Evolutionary conservation across 2,113 vertebrate genomes (phyloP).

Genomic region (Elgaria multicarinata): DNA sequence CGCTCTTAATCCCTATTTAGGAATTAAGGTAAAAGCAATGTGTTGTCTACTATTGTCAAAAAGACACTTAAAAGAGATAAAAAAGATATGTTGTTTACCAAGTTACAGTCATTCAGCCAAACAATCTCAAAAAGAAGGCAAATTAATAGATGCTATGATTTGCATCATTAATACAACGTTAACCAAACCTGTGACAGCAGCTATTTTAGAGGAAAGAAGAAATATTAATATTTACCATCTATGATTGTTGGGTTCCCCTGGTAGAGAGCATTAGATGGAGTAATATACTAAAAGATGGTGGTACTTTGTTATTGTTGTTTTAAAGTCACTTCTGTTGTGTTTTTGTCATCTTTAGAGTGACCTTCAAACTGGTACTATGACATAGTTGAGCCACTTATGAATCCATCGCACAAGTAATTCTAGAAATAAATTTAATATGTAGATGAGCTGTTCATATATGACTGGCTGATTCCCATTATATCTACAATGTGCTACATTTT

Average conservation of each 20-base stretch:
- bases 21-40: not conserved
- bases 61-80: not conserved
- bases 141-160: conserved; percentile 39
- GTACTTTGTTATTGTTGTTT: not conserved
- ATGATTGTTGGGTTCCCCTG: not conserved
- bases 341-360: not conserved
- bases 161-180: not conserved
- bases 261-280: not conserved
- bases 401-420: not conserved
- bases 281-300: not conserved
- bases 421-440: not conserved
- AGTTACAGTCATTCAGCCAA: conserved; percentile 17
- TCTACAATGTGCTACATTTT: not conserved
- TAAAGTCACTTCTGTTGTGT: not conserved
- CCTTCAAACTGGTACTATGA: not conserved
- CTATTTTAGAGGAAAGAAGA: not conserved
- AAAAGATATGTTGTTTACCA: not conserved
- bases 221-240: not conserved
- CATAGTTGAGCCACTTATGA: not conserved
- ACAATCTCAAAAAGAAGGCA: not conserved
- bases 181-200: conserved; percentile 2
- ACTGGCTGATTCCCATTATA: not conserved
- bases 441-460: not conserved
- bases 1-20: not conserved
- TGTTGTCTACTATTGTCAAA: not conserved